These are phyloP conservation scores for Apogon talboti DNA, from an alignment of 2,797 vertebrate genomes.

Conservation along the genomic window DNA sequence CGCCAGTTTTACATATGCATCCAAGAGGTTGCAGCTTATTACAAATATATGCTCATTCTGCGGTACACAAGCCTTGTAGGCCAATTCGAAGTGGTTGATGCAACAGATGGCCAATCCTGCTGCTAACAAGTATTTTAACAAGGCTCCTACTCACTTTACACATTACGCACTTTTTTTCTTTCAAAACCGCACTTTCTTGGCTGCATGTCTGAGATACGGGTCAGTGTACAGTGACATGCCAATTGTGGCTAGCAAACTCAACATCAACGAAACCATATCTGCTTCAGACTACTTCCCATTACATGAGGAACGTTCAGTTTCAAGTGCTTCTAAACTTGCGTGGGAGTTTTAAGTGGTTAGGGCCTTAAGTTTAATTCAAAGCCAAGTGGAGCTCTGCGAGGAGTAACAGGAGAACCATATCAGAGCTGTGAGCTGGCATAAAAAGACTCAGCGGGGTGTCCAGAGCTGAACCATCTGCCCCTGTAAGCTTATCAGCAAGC, in stretches of 20 bases:
- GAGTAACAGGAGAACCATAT: constrained; percentile 44
- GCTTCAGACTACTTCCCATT: neutral
- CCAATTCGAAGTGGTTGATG: constrained; percentile 35
- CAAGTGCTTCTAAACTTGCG: constrained; percentile 12
- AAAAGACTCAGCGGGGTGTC: constrained; percentile 56
- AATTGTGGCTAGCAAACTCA: constrained; percentile 21
- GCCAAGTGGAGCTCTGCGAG: constrained; percentile 28
- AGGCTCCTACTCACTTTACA: constrained; percentile 62
- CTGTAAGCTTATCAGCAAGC: constrained; percentile 39
- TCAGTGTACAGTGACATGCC: constrained; percentile 19
- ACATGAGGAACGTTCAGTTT: neutral
- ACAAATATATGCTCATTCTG: neutral
- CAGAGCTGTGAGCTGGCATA: constrained; percentile 53
- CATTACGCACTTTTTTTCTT: constrained; percentile 13
- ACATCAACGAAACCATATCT: neutral
- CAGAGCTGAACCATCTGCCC: constrained; percentile 67
- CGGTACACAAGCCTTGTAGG: constrained; percentile 11
- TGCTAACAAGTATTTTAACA: constrained; percentile 54
- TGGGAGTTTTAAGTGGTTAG: constrained; percentile 40
- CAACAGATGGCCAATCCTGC: constrained; percentile 66
- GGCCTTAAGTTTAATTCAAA: constrained; percentile 27
- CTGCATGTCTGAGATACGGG: constrained; percentile 30
- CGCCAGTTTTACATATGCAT: neutral
- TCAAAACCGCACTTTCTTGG: constrained; percentile 22
- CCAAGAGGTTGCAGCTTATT: constrained; percentile 6